Conservation (phyloP, 92 coral and sea anemone genomes). For the Plumapathes pennacea region DNA sequence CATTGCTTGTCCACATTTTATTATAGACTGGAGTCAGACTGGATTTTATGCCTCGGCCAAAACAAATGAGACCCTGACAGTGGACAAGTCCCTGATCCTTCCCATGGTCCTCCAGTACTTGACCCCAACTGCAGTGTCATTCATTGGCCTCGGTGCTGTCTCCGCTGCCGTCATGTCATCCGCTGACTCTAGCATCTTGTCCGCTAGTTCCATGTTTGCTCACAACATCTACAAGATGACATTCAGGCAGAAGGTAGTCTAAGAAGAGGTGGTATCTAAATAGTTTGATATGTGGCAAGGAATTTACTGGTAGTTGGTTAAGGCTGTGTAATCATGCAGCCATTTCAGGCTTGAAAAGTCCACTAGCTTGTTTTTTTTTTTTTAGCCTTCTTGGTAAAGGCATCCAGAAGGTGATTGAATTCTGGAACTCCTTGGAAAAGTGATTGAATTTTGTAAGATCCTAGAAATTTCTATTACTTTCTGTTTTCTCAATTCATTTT, state of each 20-base stretch:
- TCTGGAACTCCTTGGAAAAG: no score
- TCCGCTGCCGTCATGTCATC: constrained; percentile 98
- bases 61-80: constrained; percentile 8
- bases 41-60: constrained; percentile 22
- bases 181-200: constrained; percentile 85
- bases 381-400: no score
- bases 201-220: constrained; percentile 85
- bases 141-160: constrained; percentile 91
- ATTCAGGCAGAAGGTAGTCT: constrained; percentile 65
- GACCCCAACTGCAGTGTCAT: constrained; percentile 81
- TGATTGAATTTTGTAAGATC: no score
- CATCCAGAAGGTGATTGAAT: no score
- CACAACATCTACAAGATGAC: constrained; percentile 73
- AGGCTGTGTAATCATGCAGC: no score
- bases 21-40: constrained; percentile 72
- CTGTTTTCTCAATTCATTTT: no score
- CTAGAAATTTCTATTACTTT: no score
- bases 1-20: neutral
- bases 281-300: no score
- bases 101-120: constrained; percentile 90
- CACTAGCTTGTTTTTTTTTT: no score
- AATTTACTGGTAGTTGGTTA: no score
- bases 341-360: no score
- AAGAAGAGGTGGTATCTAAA: neutral
- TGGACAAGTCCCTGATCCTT: constrained; percentile 66